Evolutionary conservation across 2,888 invertebrate genomes (phyloP).

Genomic region (Priocnemis perturbator): DNA sequence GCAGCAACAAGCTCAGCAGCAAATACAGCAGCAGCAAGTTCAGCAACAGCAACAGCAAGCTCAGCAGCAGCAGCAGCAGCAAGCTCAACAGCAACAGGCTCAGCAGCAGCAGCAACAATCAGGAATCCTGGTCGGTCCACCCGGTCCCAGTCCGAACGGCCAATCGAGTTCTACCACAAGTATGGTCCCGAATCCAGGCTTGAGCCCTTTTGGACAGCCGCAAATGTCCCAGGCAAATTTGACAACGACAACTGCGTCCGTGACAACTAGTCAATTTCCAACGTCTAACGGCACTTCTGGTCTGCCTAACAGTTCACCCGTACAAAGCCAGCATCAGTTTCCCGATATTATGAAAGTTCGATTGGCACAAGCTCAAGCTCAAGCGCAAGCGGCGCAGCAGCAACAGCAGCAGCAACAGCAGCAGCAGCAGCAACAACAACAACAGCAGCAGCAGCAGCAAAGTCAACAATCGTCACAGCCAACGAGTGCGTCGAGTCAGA

Average conservation of each 20-base stretch:
- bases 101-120: slow-evolving; percentile 78
- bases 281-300: slow-evolving; percentile 80
- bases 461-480: slow-evolving; percentile 62
- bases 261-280: slow-evolving; percentile 77
- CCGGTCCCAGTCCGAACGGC: slow-evolving; percentile 87
- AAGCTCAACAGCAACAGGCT: slow-evolving; percentile 71
- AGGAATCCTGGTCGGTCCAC: slow-evolving; percentile 82
- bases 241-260: slow-evolving; percentile 76
- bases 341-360: slow-evolving; percentile 80
- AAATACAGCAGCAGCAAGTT: slow-evolving; percentile 60
- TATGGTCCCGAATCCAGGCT: slow-evolving; percentile 80
- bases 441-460: slow-evolving; percentile 62
- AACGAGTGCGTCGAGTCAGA: slow-evolving; percentile 70
- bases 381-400: slow-evolving; percentile 70
- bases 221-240: slow-evolving; percentile 80
- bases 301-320: slow-evolving; percentile 76
- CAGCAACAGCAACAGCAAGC: slow-evolving; percentile 71
- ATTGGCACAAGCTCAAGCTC: slow-evolving; percentile 73
- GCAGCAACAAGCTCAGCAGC: slow-evolving; percentile 71
- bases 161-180: slow-evolving; percentile 79
- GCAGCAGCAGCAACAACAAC: slow-evolving; percentile 69
- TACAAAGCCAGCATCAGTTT: slow-evolving; percentile 77
- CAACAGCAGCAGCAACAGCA: slow-evolving; percentile 72
- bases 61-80: slow-evolving; percentile 69
- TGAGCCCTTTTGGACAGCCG: slow-evolving; percentile 83